Base-by-base conservation (phyloP, 2,888 invertebrate genomes). In the Neoaliturus tenellus region DNA sequence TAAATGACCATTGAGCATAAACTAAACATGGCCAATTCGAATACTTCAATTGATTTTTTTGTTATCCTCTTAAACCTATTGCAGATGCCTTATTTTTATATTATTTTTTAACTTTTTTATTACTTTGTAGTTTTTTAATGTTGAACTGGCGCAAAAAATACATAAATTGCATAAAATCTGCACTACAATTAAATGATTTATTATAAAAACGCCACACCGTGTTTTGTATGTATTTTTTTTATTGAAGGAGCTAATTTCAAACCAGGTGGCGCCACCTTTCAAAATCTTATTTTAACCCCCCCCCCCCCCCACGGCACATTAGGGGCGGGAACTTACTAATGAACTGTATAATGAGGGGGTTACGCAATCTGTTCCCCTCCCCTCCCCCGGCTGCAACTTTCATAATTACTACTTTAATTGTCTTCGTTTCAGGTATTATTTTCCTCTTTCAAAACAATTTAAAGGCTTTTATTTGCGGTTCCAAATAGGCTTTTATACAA, bases 351-450 rank as follows among this genome's bases (percentile, higher is more conserved):
- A 62, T 62, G 62, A 62, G 31, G 28, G 62, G 62, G 62, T 62
- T 62, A 62, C 17, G 31, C 62, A 62, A 62, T 55, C 55, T 25
- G 1, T 23, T 12, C 55, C 55, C 23, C 20, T 6, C 55, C 55
- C 12, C 12, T 17, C 62, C 62, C 28, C 10, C 20, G 4, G 1
- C 62, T 4, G 3, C 62, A 62, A 62, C 62, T 62, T 62, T 62
- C 62, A 62, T 62, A 62, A 62, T 62, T 62, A 62, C 62, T 28
- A 62, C 62, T 62, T 62, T 62, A 62, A 62, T 62, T 62, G 62
- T 62, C 62, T 62, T 62, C 62, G 31, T 62, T 28, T 8, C 62
- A 62, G 31, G 62, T 62, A 62, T 28, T 62, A 62, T 28, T 62
- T 62, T 14, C 62, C 31, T n/a, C 31, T 62, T 62, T 62, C 28